A percentile compares a stretch with the other conserved stretches of the same genome.
Conservation (phyloP, 1,140 invertebrate species). For the Adoxophyes honmai region DNA sequence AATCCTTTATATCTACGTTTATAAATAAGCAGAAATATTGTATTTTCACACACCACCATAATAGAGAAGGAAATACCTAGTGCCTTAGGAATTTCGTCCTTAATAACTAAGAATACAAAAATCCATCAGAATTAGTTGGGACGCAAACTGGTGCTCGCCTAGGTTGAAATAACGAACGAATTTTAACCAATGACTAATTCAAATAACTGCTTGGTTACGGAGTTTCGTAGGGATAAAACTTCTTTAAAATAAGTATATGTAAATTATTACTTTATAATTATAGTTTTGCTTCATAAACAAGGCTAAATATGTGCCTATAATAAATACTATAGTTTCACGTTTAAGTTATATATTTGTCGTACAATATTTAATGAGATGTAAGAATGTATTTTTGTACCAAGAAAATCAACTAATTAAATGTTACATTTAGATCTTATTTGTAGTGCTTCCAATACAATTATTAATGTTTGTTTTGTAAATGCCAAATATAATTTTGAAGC, state of each 20-base stretch:
- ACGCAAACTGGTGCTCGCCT: too few species aligned
- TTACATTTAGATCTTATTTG: conserved; percentile 10
- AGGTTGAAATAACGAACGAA: too few species aligned
- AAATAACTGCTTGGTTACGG: neutral
- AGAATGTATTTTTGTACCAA: conserved; percentile 13
- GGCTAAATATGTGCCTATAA: conserved; percentile 39
- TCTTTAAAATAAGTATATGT: neutral
- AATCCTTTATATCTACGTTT: too few species aligned
- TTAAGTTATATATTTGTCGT: neutral
- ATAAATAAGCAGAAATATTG: too few species aligned
- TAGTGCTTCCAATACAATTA: conserved; percentile 49
- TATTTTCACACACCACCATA: too few species aligned
- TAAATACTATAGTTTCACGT: conserved; percentile 11
- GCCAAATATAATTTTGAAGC: conserved; percentile 34
- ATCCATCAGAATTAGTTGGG: neutral
- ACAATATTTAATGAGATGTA: conserved; percentile 5
- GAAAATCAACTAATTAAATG: conserved; percentile 3
- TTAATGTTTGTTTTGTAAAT: conserved; percentile 31
- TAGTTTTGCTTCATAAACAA: neutral
- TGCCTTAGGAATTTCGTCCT: neutral
- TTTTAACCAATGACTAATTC: too few species aligned
- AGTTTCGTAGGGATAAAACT: neutral
- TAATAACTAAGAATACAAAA: neutral
- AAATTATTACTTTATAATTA: conserved; percentile 5
- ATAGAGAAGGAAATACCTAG: neutral